These are phyloP conservation scores for Auanema sp. DNA, from an alignment of 2,888 invertebrate species.

Conservation along the genomic window DNA sequence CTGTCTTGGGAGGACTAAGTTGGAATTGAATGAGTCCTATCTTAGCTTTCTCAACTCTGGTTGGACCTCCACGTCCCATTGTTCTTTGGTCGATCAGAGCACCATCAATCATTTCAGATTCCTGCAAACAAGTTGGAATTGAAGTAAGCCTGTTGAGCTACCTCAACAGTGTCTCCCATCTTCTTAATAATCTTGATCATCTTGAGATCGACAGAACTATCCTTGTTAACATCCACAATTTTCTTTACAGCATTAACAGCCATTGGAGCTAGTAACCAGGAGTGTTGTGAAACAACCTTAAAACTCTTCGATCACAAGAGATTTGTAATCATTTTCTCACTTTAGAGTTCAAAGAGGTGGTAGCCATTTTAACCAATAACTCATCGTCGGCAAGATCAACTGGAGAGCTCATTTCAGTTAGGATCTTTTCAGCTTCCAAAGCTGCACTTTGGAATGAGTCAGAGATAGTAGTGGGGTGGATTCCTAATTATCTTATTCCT, in stretches of 20 bases:
- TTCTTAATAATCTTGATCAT: slow-evolving; percentile 96
- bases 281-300: slow-evolving; percentile 93
- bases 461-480: slow-evolving; percentile 95
- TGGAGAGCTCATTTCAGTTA: slow-evolving; percentile 79
- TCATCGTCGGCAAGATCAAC: slow-evolving; percentile 84
- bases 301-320: slow-evolving; percentile 7
- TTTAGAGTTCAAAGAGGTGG: slow-evolving; percentile 95
- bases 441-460: slow-evolving; percentile 88
- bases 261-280: slow-evolving; percentile 88
- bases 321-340: slow-evolving; percentile 61
- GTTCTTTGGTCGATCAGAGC: slow-evolving; percentile 88
- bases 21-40: slow-evolving; percentile 99
- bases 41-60: slow-evolving; percentile 92
- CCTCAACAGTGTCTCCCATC: slow-evolving; percentile 72
- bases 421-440: slow-evolving; percentile 76
- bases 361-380: slow-evolving; percentile 87
- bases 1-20: slow-evolving; percentile 98
- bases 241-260: slow-evolving; percentile 94
- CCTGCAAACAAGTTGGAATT: too few species aligned
- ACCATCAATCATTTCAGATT: slow-evolving; percentile 92
- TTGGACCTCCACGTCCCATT: slow-evolving; percentile 84
- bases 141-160: too few species aligned
- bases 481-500: slow-evolving; percentile 70
- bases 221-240: slow-evolving; percentile 77
- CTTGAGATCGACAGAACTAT: slow-evolving; percentile 80